Percentiles rank a stretch among this genome's conserved stretches.
Evolutionary conservation across 2,797 vertebrate genomes (phyloP).

Genomic region (Melanotaenia trifasciata): DNA sequence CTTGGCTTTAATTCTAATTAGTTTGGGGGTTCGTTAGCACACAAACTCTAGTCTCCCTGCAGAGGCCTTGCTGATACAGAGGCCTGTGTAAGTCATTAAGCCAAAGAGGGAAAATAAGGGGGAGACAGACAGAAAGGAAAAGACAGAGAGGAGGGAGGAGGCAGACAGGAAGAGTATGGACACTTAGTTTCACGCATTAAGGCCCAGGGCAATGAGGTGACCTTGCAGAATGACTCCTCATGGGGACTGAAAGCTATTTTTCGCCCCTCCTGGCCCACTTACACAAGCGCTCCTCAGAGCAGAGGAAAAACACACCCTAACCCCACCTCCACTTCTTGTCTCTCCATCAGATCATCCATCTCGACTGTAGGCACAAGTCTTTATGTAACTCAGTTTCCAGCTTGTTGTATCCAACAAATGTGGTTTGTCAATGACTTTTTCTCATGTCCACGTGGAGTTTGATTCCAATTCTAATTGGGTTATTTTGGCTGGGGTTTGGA

Average conservation of each 20-base stretch:
- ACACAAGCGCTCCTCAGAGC: conserved; percentile 64
- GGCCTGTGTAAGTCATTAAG: conserved; percentile 74
- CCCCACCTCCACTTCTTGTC: conserved; percentile 45
- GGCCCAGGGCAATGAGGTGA: conserved; percentile 73
- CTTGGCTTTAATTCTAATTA: conserved; percentile 79
- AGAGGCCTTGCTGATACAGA: conserved; percentile 42
- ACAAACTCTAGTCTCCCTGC: conserved; percentile 54
- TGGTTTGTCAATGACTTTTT: conserved; percentile 48
- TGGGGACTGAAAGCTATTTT: conserved; percentile 77
- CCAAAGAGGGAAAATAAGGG: conserved; percentile 35
- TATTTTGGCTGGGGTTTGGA: conserved; percentile 35
- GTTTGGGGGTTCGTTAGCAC: conserved; percentile 75
- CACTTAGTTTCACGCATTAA: conserved; percentile 62
- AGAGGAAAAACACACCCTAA: conserved; percentile 63
- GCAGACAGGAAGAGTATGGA: conserved; percentile 37
- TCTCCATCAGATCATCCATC: conserved; percentile 75
- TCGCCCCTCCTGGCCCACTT: conserved; percentile 74
- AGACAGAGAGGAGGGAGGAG: conserved; percentile 10
- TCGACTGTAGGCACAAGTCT: conserved; percentile 56
- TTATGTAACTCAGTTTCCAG: conserved; percentile 59
- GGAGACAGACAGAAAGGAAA: conserved; percentile 35
- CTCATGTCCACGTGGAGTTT: conserved; percentile 64
- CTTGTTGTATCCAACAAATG: conserved; percentile 39
- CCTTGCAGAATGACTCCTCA: conserved; percentile 79
- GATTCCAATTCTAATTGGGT: conserved; percentile 70